These are phyloP conservation scores for Cydia splendana DNA, from an alignment of 1,140 invertebrate species.

Conservation along the genomic window DNA sequence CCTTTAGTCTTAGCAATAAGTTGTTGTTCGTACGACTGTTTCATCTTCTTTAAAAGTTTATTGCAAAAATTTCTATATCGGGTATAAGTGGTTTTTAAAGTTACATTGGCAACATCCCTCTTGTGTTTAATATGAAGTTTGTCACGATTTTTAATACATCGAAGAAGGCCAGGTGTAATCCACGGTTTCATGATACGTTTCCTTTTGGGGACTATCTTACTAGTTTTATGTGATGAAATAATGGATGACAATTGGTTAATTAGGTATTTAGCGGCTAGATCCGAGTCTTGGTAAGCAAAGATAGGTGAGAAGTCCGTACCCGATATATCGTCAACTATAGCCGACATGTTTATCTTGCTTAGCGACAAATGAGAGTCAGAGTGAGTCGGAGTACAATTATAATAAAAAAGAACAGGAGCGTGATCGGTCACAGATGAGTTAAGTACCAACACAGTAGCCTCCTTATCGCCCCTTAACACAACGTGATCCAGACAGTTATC, in stretches of 20 bases:
- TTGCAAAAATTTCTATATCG: neutral
- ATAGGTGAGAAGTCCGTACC: too few relatives aligned
- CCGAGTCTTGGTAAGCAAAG: too few relatives aligned
- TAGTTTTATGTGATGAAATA: neutral
- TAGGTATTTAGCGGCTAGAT: too few relatives aligned
- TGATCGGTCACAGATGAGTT: conserved; percentile 33
- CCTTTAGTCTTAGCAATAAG: neutral
- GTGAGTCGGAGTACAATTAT: neutral
- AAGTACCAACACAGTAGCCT: neutral
- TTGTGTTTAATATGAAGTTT: neutral
- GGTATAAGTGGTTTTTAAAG: neutral
- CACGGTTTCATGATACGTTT: neutral
- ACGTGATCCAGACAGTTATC: conserved; percentile 30
- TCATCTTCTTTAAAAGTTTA: neutral
- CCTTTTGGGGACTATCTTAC: too few relatives aligned
- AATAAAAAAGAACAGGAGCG: neutral
- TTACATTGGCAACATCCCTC: neutral
- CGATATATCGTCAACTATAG: too few relatives aligned
- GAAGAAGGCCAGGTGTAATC: too few relatives aligned
- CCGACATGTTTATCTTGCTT: neutral
- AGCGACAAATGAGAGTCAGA: too few relatives aligned
- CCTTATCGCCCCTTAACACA: neutral
- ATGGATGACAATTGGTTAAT: neutral
- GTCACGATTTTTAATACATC: neutral
- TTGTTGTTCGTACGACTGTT: neutral